phyloP scores from a whole-genome alignment of 2,113 vertebrate species.

The Anhinga rufa region DNA sequence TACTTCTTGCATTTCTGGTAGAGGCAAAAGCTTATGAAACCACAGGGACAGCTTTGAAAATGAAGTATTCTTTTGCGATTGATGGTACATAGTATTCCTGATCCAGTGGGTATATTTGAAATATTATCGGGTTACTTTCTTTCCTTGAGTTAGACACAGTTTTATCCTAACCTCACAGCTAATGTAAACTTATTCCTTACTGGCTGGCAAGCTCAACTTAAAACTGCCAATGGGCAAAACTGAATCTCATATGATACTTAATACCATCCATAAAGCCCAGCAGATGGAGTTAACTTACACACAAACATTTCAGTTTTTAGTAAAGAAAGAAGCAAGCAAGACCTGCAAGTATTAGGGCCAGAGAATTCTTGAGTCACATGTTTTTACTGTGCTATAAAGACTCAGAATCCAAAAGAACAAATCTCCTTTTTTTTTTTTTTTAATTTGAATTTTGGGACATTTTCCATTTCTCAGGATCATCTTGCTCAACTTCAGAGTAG shows the following conservation, averaged over 20 bases:
- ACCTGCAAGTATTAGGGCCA: not conserved
- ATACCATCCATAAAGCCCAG: not conserved
- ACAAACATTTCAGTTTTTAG: not conserved
- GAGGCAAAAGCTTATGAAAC: constrained; percentile 62
- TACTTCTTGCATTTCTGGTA: constrained; percentile 66
- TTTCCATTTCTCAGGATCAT: not conserved
- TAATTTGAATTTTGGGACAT: not conserved
- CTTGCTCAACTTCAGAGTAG: not conserved
- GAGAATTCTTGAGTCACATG: not conserved
- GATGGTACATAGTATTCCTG: constrained; percentile 18
- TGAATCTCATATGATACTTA: not conserved
- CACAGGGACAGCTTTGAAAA: constrained; percentile 49
- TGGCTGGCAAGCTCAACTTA: constrained; percentile 18
- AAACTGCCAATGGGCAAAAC: not conserved
- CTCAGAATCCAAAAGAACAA: not conserved
- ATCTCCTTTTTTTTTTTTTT: not conserved
- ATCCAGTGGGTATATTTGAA: constrained; percentile 56
- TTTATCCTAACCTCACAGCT: constrained; percentile 53
- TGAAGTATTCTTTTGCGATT: constrained; percentile 24
- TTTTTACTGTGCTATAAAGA: not conserved
- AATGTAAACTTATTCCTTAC: constrained; percentile 35
- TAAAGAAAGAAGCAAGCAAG: not conserved
- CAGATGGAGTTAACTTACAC: constrained; percentile 11
- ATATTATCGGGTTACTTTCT: constrained; percentile 63
- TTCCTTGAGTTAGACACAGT: constrained; percentile 30